Evolutionary conservation across 2,888 invertebrate genomes (phyloP), one percentile per base, ranked within the genome.

Genomic region (Arctia plantaginis): DNA sequence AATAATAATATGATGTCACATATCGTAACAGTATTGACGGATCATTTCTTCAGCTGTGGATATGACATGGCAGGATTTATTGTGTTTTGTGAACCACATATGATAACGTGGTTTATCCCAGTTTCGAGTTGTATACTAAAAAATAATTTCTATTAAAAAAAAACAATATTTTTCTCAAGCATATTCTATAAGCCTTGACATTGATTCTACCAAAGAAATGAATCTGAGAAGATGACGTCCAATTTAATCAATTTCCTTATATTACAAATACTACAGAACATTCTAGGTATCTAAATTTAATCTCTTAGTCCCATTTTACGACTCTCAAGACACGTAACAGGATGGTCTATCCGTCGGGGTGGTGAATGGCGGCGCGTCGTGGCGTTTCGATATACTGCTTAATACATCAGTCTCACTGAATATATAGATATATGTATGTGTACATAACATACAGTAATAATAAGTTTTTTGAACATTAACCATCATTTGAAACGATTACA

Each of bases 251-350:
- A 66, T 73, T 72, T 69, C 51, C 69, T 69, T 55, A 69, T 55
- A 59, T 20, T 18, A 30, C 65, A 69, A 65, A 69, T 73, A 66
- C 51, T 12, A 23, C 30, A 69, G 69, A 30, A 69, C 69, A 73
- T 73, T 69, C 39, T 47, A 68, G 62, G 65, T 55, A 66, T 73
- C 69, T 55, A 69, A 73, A 73, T 69, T 69, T 69, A 73, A 73
- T 73, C 69, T 69, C 64, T 51, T 69, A 69, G 65, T 33, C 64
- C 59, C 55, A 69, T 73, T 73, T 73, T 69, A 69, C 69, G 73
- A 66, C 39, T 39, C 73, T 30, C n/a, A 33, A n/a, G 66, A 55
- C 69, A 69, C 51, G 69, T 39, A 69, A 69, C 62, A 65, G 39
- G 65, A 44, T 65, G 39, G 64, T 27, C 33, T 68, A 62, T 68